These are phyloP conservation scores for Solen grandis DNA, from an alignment of 1,140 invertebrate species.

Conservation along the genomic window DNA sequence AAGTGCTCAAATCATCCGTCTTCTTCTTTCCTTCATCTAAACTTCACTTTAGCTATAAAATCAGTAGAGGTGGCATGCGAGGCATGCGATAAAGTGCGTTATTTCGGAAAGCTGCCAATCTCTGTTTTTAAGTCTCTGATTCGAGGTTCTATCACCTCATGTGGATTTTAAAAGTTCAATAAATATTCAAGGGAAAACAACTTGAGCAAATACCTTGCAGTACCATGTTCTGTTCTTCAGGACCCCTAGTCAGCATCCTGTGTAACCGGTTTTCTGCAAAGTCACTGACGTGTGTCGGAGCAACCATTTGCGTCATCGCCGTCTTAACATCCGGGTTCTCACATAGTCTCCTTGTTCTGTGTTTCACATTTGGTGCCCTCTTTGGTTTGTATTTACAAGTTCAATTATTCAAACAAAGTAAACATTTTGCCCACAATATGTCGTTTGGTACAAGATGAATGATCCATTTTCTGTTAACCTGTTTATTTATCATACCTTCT, in stretches of 20 bases:
- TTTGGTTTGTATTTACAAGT: too few species aligned
- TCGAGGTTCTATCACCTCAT: neutral
- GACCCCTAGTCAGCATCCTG: slow-evolving; percentile 94
- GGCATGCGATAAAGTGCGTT: neutral
- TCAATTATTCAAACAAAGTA: too few species aligned
- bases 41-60: too few species aligned
- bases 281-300: slow-evolving; percentile 90
- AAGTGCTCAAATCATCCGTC: too few species aligned
- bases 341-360: slow-evolving; percentile 88
- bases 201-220: neutral
- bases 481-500: too few species aligned
- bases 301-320: slow-evolving; percentile 87
- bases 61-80: too few species aligned
- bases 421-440: too few species aligned
- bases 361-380: slow-evolving; percentile 90
- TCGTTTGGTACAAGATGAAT: too few species aligned
- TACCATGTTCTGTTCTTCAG: slow-evolving; percentile 80
- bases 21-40: too few species aligned
- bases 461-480: too few species aligned
- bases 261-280: slow-evolving; percentile 93
- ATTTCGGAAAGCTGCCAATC: too few species aligned
- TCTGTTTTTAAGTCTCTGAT: too few species aligned
- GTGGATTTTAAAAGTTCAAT: neutral
- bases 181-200: neutral
- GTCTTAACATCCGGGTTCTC: slow-evolving; percentile 90